Conservation (phyloP, 2,113 vertebrate species). For the Aegithalos caudatus region DNA sequence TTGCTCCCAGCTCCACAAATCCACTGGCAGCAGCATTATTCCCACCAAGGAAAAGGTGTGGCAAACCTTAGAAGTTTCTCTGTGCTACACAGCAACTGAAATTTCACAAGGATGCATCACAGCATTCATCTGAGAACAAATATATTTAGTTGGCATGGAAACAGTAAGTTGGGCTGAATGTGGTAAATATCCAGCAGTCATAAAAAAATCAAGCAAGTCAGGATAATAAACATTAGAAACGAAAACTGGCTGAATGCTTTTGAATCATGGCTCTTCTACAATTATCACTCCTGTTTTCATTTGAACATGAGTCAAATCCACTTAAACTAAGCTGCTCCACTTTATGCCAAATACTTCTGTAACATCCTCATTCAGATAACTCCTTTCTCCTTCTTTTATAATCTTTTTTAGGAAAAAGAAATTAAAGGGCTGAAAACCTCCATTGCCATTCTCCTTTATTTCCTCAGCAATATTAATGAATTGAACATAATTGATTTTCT, state of each 20-base stretch:
- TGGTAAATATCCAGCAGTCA: constrained; percentile 75
- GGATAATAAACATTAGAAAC: constrained; percentile 71
- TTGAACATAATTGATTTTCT: constrained; percentile 58
- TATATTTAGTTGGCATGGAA: constrained; percentile 72
- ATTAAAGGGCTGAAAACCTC: constrained; percentile 61
- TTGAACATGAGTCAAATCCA: constrained; percentile 61
- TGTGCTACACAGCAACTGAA: constrained; percentile 11
- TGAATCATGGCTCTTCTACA: constrained; percentile 68
- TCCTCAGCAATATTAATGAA: constrained; percentile 48
- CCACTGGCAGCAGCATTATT: background rate
- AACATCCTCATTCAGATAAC: constrained; percentile 5
- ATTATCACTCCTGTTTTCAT: constrained; percentile 66
- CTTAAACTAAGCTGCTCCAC: constrained; percentile 55
- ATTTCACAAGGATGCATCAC: constrained; percentile 59
- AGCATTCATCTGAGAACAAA: constrained; percentile 70
- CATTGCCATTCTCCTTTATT: constrained; percentile 41
- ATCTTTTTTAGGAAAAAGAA: constrained; percentile 55
- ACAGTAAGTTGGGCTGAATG: constrained; percentile 66
- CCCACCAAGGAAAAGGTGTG: constrained; percentile 51
- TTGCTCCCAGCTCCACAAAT: background rate
- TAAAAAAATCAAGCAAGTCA: constrained; percentile 62
- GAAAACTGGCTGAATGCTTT: constrained; percentile 65
- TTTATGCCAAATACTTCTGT: constrained; percentile 46
- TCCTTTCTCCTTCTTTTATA: constrained; percentile 10
- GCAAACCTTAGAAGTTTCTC: constrained; percentile 41